Base-by-base conservation (phyloP, 2,113 vertebrate species). In the Labeo catla region DNA sequence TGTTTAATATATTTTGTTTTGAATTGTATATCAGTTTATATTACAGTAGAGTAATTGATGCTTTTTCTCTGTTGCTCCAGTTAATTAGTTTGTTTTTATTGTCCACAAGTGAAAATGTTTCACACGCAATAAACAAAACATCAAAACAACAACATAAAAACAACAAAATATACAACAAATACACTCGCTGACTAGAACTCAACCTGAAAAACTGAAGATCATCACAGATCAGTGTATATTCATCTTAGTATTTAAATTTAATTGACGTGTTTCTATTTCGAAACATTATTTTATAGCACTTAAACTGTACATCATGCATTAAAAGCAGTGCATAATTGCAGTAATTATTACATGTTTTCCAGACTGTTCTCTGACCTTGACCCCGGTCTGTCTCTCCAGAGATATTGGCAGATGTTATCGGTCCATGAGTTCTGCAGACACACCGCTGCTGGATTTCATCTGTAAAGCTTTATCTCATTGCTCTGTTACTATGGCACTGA, bases 361-460 rank as follows among this genome's bases (percentile, higher is more conserved):
- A 57, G 76, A 39, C 13, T 9, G 52, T 21, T 28, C 13, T 34
- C 28, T 50, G 49, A 78, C 76, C 50, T 54, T 23, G 28, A 57
- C 76, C 76, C 34, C 0, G 10, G 43, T 13, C 21, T 76, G n/a
- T 76, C 36, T 70, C 66, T 39, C 0, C 28, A 28, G 28, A 57
- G 76, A 78, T 78, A 77, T 43, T 72, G 68, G 8, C 49, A 77
- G 28, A 54, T 77, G 49, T 54, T 77, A 77, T 77, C 74, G 15
- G 10, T 47, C 19, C n/a, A 11, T 45, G 70, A 73, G 70, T 73
- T 73, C 8, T 45, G 28, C 15, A 19, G 70, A 73, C 39, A 73
- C 70, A n/a, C 10, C 4, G 28, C 36, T 21, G 72, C 72, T 74
- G 21, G 15, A 52, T 76, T 76, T 49, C 11, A 34, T 10, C 68